Conservation (phyloP, 2,888 invertebrate genomes). For the Quadroppia sp. region DNA sequence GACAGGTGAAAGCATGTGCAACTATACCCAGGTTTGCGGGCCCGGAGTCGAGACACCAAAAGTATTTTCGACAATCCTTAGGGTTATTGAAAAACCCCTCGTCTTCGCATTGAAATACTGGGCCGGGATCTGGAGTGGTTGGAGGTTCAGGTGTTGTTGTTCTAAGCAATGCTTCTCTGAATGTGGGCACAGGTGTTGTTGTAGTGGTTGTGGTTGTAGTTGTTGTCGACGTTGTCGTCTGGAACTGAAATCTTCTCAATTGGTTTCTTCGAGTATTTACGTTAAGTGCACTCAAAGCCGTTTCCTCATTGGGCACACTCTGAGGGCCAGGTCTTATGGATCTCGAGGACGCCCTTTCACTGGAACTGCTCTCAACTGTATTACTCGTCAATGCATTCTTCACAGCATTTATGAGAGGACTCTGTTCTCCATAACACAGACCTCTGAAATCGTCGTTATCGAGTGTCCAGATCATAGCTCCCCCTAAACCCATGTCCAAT, state of each 20-base stretch:
- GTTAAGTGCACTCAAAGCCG: constrained; percentile 59
- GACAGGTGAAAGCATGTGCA: constrained; percentile 87
- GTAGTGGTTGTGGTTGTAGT: constrained; percentile 52
- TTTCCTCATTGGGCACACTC: constrained; percentile 57
- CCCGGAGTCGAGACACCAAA: constrained; percentile 81
- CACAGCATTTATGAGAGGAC: constrained; percentile 78
- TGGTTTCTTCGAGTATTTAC: constrained; percentile 46
- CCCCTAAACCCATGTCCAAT: constrained; percentile 75
- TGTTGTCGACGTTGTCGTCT: constrained; percentile 55
- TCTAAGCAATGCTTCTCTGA: constrained; percentile 13
- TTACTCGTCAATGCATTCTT: constrained; percentile 45
- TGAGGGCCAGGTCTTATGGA: constrained; percentile 28
- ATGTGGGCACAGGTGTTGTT: constrained; percentile 42
- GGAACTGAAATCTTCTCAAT: constrained; percentile 24
- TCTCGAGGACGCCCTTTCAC: neutral
- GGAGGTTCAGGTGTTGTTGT: constrained; percentile 70
- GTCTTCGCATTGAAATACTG: constrained; percentile 84
- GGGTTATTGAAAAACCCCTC: constrained; percentile 91
- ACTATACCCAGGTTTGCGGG: constrained; percentile 77
- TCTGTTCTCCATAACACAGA: constrained; percentile 73
- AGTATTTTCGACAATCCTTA: constrained; percentile 87
- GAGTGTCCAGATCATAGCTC: constrained; percentile 89
- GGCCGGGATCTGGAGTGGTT: constrained; percentile 80
- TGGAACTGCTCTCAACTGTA: constrained; percentile 44
- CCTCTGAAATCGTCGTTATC: constrained; percentile 93